Conservation (phyloP, 2,888 invertebrate species). For the Epirrita christyi region DNA sequence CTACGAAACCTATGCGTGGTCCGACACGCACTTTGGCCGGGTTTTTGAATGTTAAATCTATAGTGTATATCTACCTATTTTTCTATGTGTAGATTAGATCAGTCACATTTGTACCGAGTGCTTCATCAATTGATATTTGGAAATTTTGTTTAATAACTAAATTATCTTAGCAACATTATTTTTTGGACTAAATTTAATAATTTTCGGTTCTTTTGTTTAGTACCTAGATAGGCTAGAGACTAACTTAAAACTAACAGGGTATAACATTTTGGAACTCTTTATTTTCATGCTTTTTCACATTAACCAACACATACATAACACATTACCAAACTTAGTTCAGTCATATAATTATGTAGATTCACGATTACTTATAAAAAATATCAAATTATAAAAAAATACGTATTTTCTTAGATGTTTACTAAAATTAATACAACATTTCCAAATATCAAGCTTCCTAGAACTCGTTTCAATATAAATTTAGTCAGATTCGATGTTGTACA, state of each 20-base stretch:
- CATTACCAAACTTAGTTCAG: background rate
- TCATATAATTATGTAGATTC: slow-evolving; percentile 5
- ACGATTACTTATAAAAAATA: background rate
- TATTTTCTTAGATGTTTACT: slow-evolving; percentile 28
- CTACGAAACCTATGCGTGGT: slow-evolving; percentile 42
- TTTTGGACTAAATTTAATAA: slow-evolving; percentile 5
- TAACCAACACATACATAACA: no score
- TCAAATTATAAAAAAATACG: slow-evolving; percentile 5
- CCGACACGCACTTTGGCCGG: no score
- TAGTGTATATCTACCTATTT: slow-evolving; percentile 51
- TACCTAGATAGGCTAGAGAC: background rate
- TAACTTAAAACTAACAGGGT: slow-evolving; percentile 26
- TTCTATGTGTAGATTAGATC: slow-evolving; percentile 56
- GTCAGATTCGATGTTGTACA: background rate
- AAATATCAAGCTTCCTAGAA: slow-evolving; percentile 26
- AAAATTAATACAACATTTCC: slow-evolving; percentile 22
- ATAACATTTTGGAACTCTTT: slow-evolving; percentile 16
- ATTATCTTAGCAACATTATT: slow-evolving; percentile 5
- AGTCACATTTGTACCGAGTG: slow-evolving; percentile 22
- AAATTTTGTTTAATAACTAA: slow-evolving; percentile 21
- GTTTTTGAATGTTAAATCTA: slow-evolving; percentile 60
- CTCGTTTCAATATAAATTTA: slow-evolving; percentile 2
- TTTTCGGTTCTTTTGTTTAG: background rate
- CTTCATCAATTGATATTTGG: slow-evolving; percentile 33
- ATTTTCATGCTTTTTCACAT: slow-evolving; percentile 3